Base-by-base conservation (phyloP, 2,888 invertebrate species). In the Mesorhabditis sp. region DNA sequence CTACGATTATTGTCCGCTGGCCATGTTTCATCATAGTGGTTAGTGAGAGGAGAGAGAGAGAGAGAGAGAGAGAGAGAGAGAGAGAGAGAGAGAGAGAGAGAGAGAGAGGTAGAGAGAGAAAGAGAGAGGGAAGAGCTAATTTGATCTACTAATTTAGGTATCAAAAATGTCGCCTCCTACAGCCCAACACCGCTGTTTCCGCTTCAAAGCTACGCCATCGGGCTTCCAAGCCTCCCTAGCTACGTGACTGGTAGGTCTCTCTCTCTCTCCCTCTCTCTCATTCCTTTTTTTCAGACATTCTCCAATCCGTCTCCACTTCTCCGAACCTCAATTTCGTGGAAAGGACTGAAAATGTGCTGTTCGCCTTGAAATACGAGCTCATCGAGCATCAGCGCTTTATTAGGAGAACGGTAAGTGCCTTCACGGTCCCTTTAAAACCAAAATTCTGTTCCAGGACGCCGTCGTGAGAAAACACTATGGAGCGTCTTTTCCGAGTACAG, bases 1-100 rank as follows among this genome's bases (percentile, higher is more conserved):
- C n/a, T 50, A 50, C n/a, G 58, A 50, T 50, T 50, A 50, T 50
- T 50, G 58, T 50, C 58, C 58, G n/a, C n/a, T 50, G 58, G 58
- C 58, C 7, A 10, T 50, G 10, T 50, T 50, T 50, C 58, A 50
- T 2, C 7, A 50, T 13, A 50, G 2, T 13, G 58, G 58, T 28
- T 28, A 28, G 28, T 50, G 58, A 50, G 58, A 2, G n/a, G n/a
- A 1, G 58, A 50, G 28, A 28, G 28, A 28, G 28, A 28, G 28
- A 1, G 28, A 28, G 28, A 28, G 28, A 28, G 28, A 28, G 28
- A 28, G 28, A 1, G 28, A 28, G 28, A 28, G 28, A 28, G 28
- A 28, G 28, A 28, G 28, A 28, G 28, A 1, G 28, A 28, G 28
- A 28, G 28, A 28, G 28, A 1, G 28, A 28, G 28, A 2, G 28